Conservation (phyloP, 2,797 vertebrate species). For the Lates japonicus region DNA sequence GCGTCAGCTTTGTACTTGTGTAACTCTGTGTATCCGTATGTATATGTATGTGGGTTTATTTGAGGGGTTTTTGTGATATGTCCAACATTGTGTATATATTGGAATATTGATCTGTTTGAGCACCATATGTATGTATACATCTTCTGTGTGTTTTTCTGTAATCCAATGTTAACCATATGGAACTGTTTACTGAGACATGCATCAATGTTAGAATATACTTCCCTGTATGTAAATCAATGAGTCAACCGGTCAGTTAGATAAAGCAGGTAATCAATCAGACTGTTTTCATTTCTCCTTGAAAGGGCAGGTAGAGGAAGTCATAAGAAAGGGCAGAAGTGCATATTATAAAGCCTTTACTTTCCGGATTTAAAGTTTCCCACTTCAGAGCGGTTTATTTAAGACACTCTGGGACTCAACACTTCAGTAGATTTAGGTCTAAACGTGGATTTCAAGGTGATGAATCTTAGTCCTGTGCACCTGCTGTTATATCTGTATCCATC, state of each 20-base stretch:
- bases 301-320: constrained; percentile 47
- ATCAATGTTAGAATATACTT: constrained; percentile 28
- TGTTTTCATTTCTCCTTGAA: constrained; percentile 61
- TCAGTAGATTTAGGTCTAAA: constrained; percentile 73
- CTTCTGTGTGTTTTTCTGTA: constrained; percentile 15
- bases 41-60: constrained; percentile 42
- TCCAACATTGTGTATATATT: constrained; percentile 28
- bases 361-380: constrained; percentile 68
- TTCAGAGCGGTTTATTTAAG: constrained; percentile 71
- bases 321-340: constrained; percentile 45
- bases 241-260: constrained; percentile 40
- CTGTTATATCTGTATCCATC: constrained; percentile 67
- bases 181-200: constrained; percentile 21
- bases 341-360: constrained; percentile 50
- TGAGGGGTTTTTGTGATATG: constrained; percentile 31
- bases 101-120: constrained; percentile 34
- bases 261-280: constrained; percentile 51
- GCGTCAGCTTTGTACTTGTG: constrained; percentile 68
- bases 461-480: constrained; percentile 66
- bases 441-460: constrained; percentile 73
- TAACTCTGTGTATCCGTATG: constrained; percentile 44
- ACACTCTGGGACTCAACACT: constrained; percentile 67
- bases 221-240: constrained; percentile 52
- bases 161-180: constrained; percentile 13
- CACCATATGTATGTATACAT: neutral